A percentile compares a stretch with the other conserved stretches of the same genome.
Evolutionary conservation across 2,113 vertebrate genomes (phyloP).

Genomic region (Dinomys branickii): DNA sequence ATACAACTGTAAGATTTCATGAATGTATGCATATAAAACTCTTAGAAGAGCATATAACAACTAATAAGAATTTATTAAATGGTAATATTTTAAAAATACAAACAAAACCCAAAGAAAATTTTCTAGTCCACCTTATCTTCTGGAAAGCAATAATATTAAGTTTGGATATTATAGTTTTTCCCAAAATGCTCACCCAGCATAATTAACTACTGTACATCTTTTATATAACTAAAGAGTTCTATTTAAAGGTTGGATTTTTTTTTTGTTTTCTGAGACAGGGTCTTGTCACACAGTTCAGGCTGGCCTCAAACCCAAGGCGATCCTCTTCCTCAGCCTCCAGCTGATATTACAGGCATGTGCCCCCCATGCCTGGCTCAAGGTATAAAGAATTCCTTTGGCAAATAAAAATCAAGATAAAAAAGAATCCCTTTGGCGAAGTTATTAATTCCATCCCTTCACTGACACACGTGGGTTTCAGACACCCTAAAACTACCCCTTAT

Average conservation of each 20-base stretch:
- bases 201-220: constrained; percentile 21
- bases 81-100: background rate
- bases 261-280: background rate
- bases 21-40: background rate
- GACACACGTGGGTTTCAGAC: background rate
- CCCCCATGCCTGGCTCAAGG: background rate
- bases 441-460: background rate
- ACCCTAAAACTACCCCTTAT: background rate
- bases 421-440: background rate
- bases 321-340: background rate
- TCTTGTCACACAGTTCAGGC: background rate
- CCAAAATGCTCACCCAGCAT: background rate
- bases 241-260: background rate
- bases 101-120: constrained; percentile 34
- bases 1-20: background rate
- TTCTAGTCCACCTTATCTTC: constrained; percentile 16
- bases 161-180: background rate
- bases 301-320: background rate
- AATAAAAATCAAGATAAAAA: too few species aligned
- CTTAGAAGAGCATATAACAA: background rate
- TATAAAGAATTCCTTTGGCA: background rate
- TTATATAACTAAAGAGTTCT: background rate
- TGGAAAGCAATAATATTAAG: background rate
- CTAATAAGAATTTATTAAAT: background rate
- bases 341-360: background rate